phyloP scores from a whole-genome alignment of 2,888 invertebrate genomes.

The Buathra laborator region DNA sequence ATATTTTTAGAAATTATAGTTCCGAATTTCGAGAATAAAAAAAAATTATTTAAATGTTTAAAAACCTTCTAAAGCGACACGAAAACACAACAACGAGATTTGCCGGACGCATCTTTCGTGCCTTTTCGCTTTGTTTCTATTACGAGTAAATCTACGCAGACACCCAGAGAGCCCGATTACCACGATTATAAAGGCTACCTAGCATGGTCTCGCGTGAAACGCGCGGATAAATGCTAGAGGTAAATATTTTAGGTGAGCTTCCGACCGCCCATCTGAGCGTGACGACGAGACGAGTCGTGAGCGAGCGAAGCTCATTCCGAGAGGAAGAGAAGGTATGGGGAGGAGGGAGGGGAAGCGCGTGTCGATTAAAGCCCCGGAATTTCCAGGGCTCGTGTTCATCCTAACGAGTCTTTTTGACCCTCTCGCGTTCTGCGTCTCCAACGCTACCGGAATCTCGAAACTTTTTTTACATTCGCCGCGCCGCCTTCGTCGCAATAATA shows the following conservation, averaged over 20 bases:
- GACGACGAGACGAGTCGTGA: conserved; percentile 46
- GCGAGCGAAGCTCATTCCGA: neutral
- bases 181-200: conserved; percentile 50
- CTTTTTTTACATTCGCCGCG: neutral
- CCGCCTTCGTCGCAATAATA: neutral
- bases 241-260: conserved; percentile 64
- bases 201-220: conserved; percentile 29
- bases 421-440: neutral
- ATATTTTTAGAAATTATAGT: too few relatives aligned
- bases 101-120: neutral
- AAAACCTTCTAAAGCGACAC: too few relatives aligned
- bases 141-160: conserved; percentile 21
- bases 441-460: conserved; percentile 21
- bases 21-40: too few relatives aligned
- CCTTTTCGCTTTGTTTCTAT: conserved; percentile 27
- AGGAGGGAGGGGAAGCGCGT: conserved; percentile 13
- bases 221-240: conserved; percentile 66
- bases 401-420: conserved; percentile 30
- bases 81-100: too few relatives aligned
- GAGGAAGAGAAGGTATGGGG: neutral
- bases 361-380: conserved; percentile 52
- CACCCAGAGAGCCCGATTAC: conserved; percentile 41
- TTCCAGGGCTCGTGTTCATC: conserved; percentile 42
- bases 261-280: conserved; percentile 65
- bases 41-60: too few relatives aligned